Evolutionary conservation across 2,113 vertebrate genomes (phyloP), one percentile per base, ranked within the genome.

Genomic region (Pituophis catenifer): DNA sequence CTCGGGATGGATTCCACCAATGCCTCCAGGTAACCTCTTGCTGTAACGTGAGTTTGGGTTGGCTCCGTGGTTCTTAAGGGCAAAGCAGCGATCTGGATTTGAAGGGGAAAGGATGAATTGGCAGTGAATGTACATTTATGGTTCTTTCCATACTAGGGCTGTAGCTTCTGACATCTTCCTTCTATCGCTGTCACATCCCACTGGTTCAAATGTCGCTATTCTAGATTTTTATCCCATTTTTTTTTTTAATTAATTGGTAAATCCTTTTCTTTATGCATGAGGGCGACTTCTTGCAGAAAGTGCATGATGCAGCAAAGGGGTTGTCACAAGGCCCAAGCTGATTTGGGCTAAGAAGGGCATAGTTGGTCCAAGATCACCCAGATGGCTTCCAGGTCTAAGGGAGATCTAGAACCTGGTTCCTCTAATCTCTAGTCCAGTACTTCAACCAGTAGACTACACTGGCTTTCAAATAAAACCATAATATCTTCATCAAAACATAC

Each of bases 1-100:
- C 96, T 99, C 93, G 99, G 98, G 50, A 97, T 98, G 2, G 97
- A 99, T 94, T 95, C 94, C 21, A 95, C 97, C 54, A 98, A 97
- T 13, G 97, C 98, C 50, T 98, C 96, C 94, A 98, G 98, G 99
- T 99, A 97, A 95, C 75, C 11, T 6, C 11, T 24, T 2, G n/a
- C 29, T 88, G 33, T 53, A 12, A 54, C 11, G 19, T 44, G 52
- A 12, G 24, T 57, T 48, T 89, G 8, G 8, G 19, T n/a, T 33
- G 50, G 33, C 75, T 44, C 3, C 8, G 17, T 4, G 8, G 8
- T 44, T 81, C 19, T 81, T 81, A 81, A 48, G 17, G 33, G 75
- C 33, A 38, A 81, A 44, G 33, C 33, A 44, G 75, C 0, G 17
- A 21, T 19, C 17, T 81, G 33, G 75, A 81, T 81, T 81, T 21